Percentiles rank a stretch among this genome's conserved stretches.
Conservation (phyloP, 2,113 vertebrate species). For the Alosa alosa region DNA sequence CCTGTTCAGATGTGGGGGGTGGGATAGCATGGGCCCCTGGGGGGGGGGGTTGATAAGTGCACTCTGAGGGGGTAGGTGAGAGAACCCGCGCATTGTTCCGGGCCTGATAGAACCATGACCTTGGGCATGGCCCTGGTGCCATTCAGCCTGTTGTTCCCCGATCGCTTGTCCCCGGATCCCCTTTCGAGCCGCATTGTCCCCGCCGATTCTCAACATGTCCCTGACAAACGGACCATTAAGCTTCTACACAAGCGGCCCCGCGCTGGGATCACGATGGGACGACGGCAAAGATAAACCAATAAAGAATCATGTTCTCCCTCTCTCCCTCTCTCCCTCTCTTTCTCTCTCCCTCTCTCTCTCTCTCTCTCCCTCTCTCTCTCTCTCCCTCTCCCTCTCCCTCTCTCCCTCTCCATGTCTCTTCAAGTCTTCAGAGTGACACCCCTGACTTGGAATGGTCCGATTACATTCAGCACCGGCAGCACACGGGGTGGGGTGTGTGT, state of each 20-base stretch:
- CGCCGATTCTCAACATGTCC: constrained; percentile 23
- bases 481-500: no score
- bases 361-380: no score
- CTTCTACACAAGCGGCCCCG: constrained; percentile 22
- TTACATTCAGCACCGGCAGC: not conserved
- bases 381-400: no score
- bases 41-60: not conserved
- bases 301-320: constrained; percentile 28
- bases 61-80: not conserved
- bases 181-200: constrained; percentile 27
- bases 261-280: constrained; percentile 18
- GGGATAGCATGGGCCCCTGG: not conserved
- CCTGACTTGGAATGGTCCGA: not conserved
- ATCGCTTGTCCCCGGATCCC: constrained; percentile 18
- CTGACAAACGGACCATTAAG: constrained; percentile 27
- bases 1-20: not conserved
- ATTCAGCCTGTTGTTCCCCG: constrained; percentile 22
- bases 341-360: no score
- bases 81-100: constrained; percentile 19
- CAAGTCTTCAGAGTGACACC: not conserved
- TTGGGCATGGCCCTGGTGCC: constrained; percentile 11
- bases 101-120: constrained; percentile 1
- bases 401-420: not conserved
- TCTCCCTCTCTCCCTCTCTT: no score
- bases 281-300: constrained; percentile 20